phyloP scores from a whole-genome alignment of 64 coral and sea anemone species.

The Actinia equina region DNA sequence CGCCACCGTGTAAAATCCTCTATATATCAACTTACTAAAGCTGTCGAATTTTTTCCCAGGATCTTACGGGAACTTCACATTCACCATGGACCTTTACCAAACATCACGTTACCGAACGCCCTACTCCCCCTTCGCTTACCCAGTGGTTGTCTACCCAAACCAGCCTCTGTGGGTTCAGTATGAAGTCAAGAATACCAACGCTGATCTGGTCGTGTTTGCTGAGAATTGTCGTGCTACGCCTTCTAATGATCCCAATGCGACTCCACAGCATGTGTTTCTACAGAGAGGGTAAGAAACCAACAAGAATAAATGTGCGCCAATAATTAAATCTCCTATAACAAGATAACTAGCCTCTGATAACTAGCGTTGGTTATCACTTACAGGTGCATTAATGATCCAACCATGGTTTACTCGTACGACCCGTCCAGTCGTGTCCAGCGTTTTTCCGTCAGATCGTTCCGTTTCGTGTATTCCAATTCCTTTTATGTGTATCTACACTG shows the following conservation, averaged over 20 bases:
- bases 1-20: too few relatives aligned
- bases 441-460: constrained; percentile 43
- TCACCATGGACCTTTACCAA: constrained; percentile 53
- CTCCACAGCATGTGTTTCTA: constrained; percentile 64
- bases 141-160: constrained; percentile 42
- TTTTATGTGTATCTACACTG: constrained; percentile 47
- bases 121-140: constrained; percentile 33
- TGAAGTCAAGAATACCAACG: constrained; percentile 37
- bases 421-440: constrained; percentile 14
- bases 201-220: constrained; percentile 57
- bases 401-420: constrained; percentile 10
- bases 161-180: constrained; percentile 58
- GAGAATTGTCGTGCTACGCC: constrained; percentile 66
- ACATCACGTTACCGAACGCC: constrained; percentile 24
- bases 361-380: background rate
- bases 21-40: background rate
- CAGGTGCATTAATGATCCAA: constrained; percentile 28
- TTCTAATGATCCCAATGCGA: constrained; percentile 44
- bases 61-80: constrained; percentile 64
- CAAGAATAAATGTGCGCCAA: background rate
- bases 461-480: constrained; percentile 26
- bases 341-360: background rate
- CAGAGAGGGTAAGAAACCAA: constrained; percentile 46
- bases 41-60: constrained; percentile 7
- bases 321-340: background rate